A percentile compares a stretch with the other conserved stretches of the same genome.
Conservation (phyloP, 2,888 invertebrate species). For the Chaetoderma sp. region DNA sequence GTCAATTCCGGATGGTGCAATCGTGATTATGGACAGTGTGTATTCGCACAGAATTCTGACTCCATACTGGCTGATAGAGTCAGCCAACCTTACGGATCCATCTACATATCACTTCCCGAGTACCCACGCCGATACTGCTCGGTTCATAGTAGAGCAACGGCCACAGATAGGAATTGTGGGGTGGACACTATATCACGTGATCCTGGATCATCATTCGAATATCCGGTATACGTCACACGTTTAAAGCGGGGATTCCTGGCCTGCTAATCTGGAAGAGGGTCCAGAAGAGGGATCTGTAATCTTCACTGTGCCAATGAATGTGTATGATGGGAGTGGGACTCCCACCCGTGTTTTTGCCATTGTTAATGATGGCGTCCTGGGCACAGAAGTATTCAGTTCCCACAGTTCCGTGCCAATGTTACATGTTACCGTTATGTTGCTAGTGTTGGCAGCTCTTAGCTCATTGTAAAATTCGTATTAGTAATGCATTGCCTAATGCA, state of each 20-base stretch:
- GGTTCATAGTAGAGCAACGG: neutral
- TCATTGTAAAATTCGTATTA: too few relatives aligned
- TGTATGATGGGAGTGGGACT: neutral
- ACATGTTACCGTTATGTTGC: too few relatives aligned
- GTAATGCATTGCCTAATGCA: too few relatives aligned
- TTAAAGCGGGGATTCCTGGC: too few relatives aligned
- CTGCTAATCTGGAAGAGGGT: neutral
- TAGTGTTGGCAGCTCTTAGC: too few relatives aligned
- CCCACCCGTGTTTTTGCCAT: neutral
- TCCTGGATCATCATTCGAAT: too few relatives aligned
- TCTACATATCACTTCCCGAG: neutral
- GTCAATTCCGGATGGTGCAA: slow-evolving; percentile 17
- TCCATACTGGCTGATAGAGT: neutral
- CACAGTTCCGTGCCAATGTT: too few relatives aligned
- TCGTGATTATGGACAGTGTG: slow-evolving; percentile 24
- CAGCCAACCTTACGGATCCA: neutral
- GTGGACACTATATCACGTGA: too few relatives aligned
- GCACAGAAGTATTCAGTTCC: too few relatives aligned
- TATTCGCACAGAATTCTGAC: neutral
- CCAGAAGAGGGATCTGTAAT: neutral
- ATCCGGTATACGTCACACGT: too few relatives aligned
- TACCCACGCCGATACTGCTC: neutral
- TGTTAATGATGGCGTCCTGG: too few relatives aligned
- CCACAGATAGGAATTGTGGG: neutral
- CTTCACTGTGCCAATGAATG: slow-evolving; percentile 1